Conservation (phyloP, 2,113 vertebrate genomes). For the Perognathus longimembris region DNA sequence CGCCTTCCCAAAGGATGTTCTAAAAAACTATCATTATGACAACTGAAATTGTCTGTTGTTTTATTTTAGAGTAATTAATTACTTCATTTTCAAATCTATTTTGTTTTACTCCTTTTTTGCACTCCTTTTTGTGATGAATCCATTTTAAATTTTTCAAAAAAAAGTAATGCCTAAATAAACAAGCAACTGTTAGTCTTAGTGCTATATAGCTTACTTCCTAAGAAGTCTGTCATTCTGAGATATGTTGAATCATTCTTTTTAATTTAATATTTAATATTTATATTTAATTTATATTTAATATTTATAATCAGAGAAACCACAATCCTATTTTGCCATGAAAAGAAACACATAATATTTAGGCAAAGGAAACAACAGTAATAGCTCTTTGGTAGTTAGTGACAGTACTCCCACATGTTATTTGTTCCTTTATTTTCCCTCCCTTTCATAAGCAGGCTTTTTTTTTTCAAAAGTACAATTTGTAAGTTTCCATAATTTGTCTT, state of each 20-base stretch:
- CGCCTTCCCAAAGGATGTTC: neutral
- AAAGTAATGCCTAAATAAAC: neutral
- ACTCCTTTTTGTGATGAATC: neutral
- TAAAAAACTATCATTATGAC: conserved; percentile 12
- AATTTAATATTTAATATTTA: neutral
- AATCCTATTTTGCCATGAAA: neutral
- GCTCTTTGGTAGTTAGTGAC: neutral
- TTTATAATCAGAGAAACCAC: neutral
- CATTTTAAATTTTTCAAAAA: conserved; percentile 5
- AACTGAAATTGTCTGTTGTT: conserved; percentile 23
- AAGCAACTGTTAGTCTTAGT: neutral
- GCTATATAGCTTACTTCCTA: neutral
- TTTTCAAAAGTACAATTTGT: neutral
- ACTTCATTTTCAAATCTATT: neutral
- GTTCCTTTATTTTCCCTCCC: neutral
- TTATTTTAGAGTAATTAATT: neutral
- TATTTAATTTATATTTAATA: conserved; percentile 1
- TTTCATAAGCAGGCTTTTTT: neutral
- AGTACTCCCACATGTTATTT: neutral
- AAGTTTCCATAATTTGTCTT: neutral
- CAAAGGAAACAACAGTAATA: neutral
- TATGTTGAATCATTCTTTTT: neutral
- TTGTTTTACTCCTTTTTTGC: neutral
- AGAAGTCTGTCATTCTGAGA: conserved; percentile 14
- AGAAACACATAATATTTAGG: neutral